Percentiles rank a stretch among this genome's conserved stretches.
phyloP scores from a whole-genome alignment of 2,113 vertebrate genomes.

The Cranoglanis bouderius region DNA sequence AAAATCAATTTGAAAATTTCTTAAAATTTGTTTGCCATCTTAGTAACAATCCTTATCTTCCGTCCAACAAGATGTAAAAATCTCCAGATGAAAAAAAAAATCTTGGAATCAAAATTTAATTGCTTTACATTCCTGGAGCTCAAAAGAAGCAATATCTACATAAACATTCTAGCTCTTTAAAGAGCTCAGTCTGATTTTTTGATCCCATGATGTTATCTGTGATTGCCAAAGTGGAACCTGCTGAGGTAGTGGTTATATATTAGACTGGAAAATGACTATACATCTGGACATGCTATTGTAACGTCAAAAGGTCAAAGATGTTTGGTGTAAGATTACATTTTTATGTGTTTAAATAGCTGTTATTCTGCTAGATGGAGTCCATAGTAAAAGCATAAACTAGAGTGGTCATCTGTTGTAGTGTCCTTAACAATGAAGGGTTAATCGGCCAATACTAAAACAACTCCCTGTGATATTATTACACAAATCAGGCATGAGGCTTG shows the following conservation, averaged over 20 bases:
- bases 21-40: constrained; percentile 38
- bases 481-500: neutral
- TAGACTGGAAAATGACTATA: constrained; percentile 21
- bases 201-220: constrained; percentile 28
- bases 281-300: constrained; percentile 19
- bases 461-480: neutral
- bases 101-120: constrained; percentile 55
- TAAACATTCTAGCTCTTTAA: constrained; percentile 14
- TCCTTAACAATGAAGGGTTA: neutral
- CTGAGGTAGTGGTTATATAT: constrained; percentile 9
- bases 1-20: constrained; percentile 36
- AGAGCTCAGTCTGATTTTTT: constrained; percentile 11
- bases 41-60: constrained; percentile 40
- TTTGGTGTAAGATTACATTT: neutral
- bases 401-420: neutral
- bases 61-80: constrained; percentile 39
- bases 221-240: constrained; percentile 47
- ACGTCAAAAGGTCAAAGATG: neutral
- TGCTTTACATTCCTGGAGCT: constrained; percentile 70
- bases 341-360: neutral
- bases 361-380: neutral
- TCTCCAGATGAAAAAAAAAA: constrained; percentile 58
- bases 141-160: constrained; percentile 43
- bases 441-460: neutral
- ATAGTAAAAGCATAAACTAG: neutral